A percentile compares a stretch with the other conserved stretches of the same genome.
Evolutionary conservation across 2,797 vertebrate genomes (phyloP).

Genomic region (Protonibea diacanthus): DNA sequence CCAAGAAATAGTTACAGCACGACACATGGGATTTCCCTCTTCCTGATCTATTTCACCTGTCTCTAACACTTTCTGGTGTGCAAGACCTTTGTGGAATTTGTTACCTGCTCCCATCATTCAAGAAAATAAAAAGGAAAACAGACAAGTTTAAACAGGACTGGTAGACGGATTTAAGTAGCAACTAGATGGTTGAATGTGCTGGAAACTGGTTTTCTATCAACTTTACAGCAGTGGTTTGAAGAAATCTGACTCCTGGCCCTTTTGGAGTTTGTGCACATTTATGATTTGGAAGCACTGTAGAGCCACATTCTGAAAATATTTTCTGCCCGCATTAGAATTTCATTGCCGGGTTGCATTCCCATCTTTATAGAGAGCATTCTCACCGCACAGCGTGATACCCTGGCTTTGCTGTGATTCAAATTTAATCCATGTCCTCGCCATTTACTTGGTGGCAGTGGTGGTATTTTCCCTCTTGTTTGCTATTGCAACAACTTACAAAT

Average conservation of each 20-base stretch:
- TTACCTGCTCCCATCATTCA: neutral
- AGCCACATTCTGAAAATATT: slow-evolving; percentile 15
- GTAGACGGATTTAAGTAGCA: neutral
- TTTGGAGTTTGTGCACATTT: slow-evolving; percentile 1
- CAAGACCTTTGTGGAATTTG: neutral
- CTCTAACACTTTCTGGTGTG: neutral
- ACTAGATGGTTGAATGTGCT: neutral
- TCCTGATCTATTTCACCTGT: neutral
- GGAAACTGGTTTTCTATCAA: slow-evolving; percentile 4
- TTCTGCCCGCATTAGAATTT: slow-evolving; percentile 6
- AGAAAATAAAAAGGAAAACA: neutral
- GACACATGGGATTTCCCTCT: neutral
- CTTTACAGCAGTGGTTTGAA: slow-evolving; percentile 1
- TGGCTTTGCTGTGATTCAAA: slow-evolving; percentile 21
- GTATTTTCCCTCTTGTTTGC: slow-evolving; percentile 29
- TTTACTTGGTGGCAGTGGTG: neutral
- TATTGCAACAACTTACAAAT: slow-evolving; percentile 29
- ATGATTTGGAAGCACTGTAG: slow-evolving; percentile 11
- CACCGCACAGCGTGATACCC: neutral
- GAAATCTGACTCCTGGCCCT: neutral
- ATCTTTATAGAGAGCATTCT: slow-evolving; percentile 14
- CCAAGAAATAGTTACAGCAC: neutral
- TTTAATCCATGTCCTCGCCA: slow-evolving; percentile 18
- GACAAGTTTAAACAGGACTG: neutral
- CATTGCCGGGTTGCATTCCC: slow-evolving; percentile 1